Conservation (phyloP, 2,113 vertebrate genomes). For the Amphilophus citrinellus region DNA sequence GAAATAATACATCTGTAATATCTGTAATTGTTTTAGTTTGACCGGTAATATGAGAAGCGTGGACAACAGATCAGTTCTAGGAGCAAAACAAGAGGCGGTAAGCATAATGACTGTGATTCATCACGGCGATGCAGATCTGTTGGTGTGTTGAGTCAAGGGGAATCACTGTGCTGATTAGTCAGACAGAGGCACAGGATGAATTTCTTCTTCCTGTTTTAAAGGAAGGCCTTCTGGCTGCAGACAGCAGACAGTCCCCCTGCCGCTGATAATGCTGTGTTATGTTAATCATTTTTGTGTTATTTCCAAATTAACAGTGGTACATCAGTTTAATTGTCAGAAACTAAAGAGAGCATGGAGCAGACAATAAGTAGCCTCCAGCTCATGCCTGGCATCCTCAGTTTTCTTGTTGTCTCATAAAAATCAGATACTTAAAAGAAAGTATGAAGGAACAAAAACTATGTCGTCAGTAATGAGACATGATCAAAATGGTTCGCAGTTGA, state of each 20-base stretch:
- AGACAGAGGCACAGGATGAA: constrained; percentile 1
- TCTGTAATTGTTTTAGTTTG: constrained; percentile 60
- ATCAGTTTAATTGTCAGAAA: constrained; percentile 10
- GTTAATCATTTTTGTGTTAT: constrained; percentile 3
- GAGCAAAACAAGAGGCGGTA: constrained; percentile 48
- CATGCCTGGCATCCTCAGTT: neutral
- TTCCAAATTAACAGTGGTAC: neutral
- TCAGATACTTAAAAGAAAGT: neutral
- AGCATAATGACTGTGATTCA: constrained; percentile 58
- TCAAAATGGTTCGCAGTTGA: too few species aligned
- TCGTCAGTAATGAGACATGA: neutral
- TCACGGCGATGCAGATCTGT: constrained; percentile 50
- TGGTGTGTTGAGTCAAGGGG: constrained; percentile 41
- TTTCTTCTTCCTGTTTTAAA: constrained; percentile 31
- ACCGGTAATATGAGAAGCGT: constrained; percentile 41
- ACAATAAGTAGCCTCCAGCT: constrained; percentile 3
- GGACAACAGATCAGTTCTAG: constrained; percentile 41
- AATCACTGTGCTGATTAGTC: constrained; percentile 49
- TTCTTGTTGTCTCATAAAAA: neutral
- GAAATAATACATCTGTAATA: constrained; percentile 46
- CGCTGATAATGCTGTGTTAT: neutral
- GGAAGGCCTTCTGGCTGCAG: neutral
- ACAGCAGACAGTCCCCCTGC: neutral
- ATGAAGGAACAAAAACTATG: neutral
- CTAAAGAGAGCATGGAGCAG: neutral